Conservation (phyloP, 2,797 vertebrate genomes). For the Urophycis tenuis region DNA sequence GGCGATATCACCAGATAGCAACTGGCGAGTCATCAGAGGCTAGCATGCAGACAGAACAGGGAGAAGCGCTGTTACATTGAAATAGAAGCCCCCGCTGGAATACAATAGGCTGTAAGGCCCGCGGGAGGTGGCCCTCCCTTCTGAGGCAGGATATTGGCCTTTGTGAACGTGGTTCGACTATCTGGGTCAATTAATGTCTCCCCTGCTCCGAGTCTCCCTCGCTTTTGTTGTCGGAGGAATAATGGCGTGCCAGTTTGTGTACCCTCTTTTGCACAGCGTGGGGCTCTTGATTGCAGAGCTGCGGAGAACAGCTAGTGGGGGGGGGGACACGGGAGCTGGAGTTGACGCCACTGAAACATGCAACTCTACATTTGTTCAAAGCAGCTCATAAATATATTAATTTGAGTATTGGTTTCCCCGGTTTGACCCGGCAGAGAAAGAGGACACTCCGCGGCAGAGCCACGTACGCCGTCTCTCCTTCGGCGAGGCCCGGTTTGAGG, state of each 20-base stretch:
- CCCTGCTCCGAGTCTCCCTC: constrained; percentile 58
- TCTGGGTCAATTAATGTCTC: constrained; percentile 66
- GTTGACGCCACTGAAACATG: constrained; percentile 22
- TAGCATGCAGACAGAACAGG: constrained; percentile 33
- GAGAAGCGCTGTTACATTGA: constrained; percentile 59
- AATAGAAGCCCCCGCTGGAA: constrained; percentile 60
- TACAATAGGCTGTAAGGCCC: constrained; percentile 57
- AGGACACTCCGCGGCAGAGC: neutral
- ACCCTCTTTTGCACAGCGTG: constrained; percentile 40
- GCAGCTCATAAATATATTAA: constrained; percentile 56
- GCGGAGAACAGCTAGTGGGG: constrained; percentile 18
- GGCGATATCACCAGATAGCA: constrained; percentile 53
- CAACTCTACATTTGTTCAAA: constrained; percentile 32
- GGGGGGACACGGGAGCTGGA: constrained; percentile 8
- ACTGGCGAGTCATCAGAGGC: constrained; percentile 46
- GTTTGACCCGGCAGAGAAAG: constrained; percentile 50
- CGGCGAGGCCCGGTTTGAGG: constrained; percentile 12
- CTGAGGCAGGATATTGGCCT: constrained; percentile 62
- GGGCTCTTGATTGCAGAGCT: constrained; percentile 36
- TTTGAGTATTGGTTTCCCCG: constrained; percentile 43
- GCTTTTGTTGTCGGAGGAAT: constrained; percentile 56
- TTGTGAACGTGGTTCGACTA: constrained; percentile 63
- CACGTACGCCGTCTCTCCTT: constrained; percentile 24
- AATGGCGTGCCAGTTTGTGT: constrained; percentile 46
- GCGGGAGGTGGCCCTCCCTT: constrained; percentile 48